Evolutionary conservation across 2,113 vertebrate species (phyloP), one percentile per base, ranked within the genome.

Genomic region (Engystomops pustulosus): DNA sequence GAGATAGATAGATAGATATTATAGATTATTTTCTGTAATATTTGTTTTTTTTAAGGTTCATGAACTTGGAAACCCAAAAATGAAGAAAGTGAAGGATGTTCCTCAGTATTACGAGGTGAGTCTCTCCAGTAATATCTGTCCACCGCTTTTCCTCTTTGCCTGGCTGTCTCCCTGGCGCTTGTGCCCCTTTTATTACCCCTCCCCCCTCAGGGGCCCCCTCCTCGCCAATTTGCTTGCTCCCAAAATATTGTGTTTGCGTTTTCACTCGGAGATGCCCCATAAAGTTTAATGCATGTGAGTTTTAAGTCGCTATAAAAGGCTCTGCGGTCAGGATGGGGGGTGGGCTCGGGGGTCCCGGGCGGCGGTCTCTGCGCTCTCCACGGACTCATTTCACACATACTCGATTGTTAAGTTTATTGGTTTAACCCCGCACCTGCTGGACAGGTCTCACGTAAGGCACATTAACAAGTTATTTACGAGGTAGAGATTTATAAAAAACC

Each of bases 381-480:
- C 20, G 79, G 79, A 68, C 60, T 68, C 36, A 67, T 80, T 80
- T 80, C 68, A 80, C 79, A 80, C 79, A 80, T 80, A 51, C 79
- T 45, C 79, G 62, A 80, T 80, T 80, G 79, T 80, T 68, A 80
- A 67, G 17, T 80, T 80, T 80, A 80, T 80, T 80, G 62, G 27
- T 10, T 80, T 80, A 80, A 80, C 79, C 60, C 60, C 10, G 8
- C 18, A 9, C 11, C 27, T 51, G 27, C 79, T 45, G 10, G 62
- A n/a, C 58, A 6, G 4, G 4, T 12, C 62, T 32, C 62, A 23
- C 32, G 18, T 36, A 6, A 34, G 30, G 14, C 62, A 49, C 60
- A 32, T 27, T 69, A 49, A 69, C 62, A 80, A 49, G 62, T 80
- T 80, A 80, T 80, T 80, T 80, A 80, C 44, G 62, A 68, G 79